Conservation (phyloP, 2,888 invertebrate species). For the Himalopsyche kuldschensis region DNA sequence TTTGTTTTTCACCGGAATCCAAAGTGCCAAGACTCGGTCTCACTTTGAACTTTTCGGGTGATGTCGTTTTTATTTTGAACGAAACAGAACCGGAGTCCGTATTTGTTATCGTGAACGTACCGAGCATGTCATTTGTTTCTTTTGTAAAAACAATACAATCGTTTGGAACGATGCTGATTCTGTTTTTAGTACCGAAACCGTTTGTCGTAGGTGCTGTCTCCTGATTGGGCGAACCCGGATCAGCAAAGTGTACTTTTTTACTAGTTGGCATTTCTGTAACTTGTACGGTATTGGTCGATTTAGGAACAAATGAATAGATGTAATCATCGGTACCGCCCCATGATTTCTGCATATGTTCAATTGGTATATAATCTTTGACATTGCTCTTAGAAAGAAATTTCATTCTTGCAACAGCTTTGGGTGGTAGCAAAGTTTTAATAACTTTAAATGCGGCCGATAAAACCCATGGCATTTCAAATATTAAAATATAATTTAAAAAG, state of each 20-base stretch:
- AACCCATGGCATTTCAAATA: slow-evolving; percentile 94
- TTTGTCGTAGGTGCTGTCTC: neutral
- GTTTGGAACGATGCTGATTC: slow-evolving; percentile 66
- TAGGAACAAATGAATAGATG: slow-evolving; percentile 70
- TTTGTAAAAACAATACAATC: slow-evolving; percentile 71
- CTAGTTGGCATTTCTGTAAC: slow-evolving; percentile 49
- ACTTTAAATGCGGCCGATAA: slow-evolving; percentile 90
- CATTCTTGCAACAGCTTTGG: slow-evolving; percentile 85
- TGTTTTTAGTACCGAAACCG: slow-evolving; percentile 38
- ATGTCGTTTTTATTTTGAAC: slow-evolving; percentile 89
- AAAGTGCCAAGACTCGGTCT: slow-evolving; percentile 84
- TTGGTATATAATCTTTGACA: slow-evolving; percentile 72
- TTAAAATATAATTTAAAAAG: slow-evolving; percentile 84
- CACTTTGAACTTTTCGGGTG: slow-evolving; percentile 93
- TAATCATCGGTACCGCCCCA: slow-evolving; percentile 85
- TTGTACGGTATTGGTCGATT: slow-evolving; percentile 44
- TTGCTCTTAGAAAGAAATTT: slow-evolving; percentile 79
- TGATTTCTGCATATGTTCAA: slow-evolving; percentile 71
- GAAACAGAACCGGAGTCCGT: slow-evolving; percentile 58
- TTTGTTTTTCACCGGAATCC: slow-evolving; percentile 63
- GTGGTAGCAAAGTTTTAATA: slow-evolving; percentile 83
- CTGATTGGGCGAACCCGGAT: slow-evolving; percentile 44
- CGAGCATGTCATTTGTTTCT: slow-evolving; percentile 68
- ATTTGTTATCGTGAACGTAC: slow-evolving; percentile 71
- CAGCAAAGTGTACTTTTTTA: slow-evolving; percentile 52